Conservation (phyloP, 2,113 vertebrate species). For the Gavia stellata region DNA sequence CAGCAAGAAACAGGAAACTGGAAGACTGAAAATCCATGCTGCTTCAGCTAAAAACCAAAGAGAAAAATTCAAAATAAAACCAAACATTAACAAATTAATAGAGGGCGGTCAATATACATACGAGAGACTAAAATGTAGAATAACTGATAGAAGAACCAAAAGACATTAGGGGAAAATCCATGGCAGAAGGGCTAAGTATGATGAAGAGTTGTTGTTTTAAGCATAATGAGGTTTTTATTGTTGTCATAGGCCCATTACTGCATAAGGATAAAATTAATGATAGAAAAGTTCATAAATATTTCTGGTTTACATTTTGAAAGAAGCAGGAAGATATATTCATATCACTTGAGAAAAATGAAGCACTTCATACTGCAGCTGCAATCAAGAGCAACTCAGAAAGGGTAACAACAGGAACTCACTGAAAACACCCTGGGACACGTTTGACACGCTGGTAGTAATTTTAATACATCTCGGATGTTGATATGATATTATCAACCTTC, state of each 20-base stretch:
- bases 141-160: not conserved
- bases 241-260: not conserved
- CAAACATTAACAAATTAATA: not conserved
- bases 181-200: not conserved
- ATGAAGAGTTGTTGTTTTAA: not conserved
- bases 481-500: not conserved
- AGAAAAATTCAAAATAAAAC: not conserved
- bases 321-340: not conserved
- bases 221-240: not conserved
- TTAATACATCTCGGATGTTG: not conserved
- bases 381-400: conserved; percentile 6
- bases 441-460: not conserved
- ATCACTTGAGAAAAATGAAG: conserved; percentile 31
- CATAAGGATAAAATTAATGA: not conserved
- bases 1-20: not conserved
- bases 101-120: not conserved
- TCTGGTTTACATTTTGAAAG: not conserved
- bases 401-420: conserved; percentile 8
- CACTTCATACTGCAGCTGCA: conserved; percentile 17
- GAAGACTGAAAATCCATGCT: not conserved
- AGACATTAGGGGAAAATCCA: not conserved
- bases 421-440: not conserved
- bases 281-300: not conserved
- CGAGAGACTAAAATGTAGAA: not conserved
- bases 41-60: not conserved